phyloP scores from a whole-genome alignment of 2,113 vertebrate species.

The Castor canadensis region DNA sequence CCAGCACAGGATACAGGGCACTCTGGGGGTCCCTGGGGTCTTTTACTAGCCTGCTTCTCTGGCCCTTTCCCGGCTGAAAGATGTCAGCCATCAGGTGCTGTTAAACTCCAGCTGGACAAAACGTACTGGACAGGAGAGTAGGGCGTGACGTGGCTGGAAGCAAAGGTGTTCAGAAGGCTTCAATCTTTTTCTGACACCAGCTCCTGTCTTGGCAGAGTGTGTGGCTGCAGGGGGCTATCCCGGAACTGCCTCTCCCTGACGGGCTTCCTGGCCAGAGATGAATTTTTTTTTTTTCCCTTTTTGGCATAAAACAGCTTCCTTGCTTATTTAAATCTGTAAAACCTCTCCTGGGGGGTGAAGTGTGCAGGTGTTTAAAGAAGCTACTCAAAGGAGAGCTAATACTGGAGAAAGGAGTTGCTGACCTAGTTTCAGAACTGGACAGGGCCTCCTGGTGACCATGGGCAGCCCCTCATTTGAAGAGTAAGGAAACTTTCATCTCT shows the following conservation, averaged over 20 bases:
- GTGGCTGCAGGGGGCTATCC: background rate
- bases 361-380: background rate
- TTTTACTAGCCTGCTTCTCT: background rate
- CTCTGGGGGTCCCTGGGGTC: background rate
- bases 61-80: constrained; percentile 24
- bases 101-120: constrained; percentile 49
- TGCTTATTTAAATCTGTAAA: constrained; percentile 19
- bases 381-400: background rate
- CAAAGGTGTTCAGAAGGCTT: constrained; percentile 36
- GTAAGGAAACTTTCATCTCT: background rate
- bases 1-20: background rate
- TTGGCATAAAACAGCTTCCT: constrained; percentile 23
- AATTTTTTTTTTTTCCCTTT: background rate
- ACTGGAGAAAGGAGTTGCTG: background rate
- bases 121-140: background rate
- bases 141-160: constrained; percentile 7
- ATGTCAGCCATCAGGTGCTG: constrained; percentile 52
- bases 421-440: background rate
- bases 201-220: background rate
- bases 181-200: background rate
- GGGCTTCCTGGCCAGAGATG: background rate
- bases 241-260: background rate
- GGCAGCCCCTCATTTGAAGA: background rate
- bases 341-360: background rate
- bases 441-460: background rate